Evolutionary conservation across 1,140 invertebrate genomes (phyloP), one percentile per base, ranked within the genome.

Genomic region (Drosophila nikananu): DNA sequence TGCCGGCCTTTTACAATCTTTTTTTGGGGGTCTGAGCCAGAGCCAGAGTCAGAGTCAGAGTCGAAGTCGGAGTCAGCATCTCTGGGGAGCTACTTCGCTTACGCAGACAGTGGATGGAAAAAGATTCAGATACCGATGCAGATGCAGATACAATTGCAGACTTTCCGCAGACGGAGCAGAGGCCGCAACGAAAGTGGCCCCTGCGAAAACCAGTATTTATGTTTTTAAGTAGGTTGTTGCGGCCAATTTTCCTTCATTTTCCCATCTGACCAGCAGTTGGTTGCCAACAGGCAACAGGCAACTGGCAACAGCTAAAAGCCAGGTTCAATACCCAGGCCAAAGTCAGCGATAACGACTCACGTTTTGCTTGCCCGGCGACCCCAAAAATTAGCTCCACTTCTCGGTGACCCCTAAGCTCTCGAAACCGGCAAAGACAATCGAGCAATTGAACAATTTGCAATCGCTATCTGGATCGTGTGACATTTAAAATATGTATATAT

Each of bases 301-400:
- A 55, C 35, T 39, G 54, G 25, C 39, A 49, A 46, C 25, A 61
- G 30, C 17, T 12, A 49, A 61, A 41, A 65, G 52, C 65, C 74
- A 83, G 74, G 81, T 83, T 83, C 81, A 83, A 83, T 83, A 80
- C 71, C 76, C 81, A 83, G 58, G 76, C 76, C 81, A 79, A 65
- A 67, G 80, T 77, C 80, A 67, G 39, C 54, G 54, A 64, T 68
- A 66, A 77, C 71, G 68, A 81, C 65, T 83, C 81, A 83, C 81
- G 81, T 83, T 82, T 83, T 66, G 52, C 32, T 7, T 55, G 62
- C 46, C 67, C 27, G 57, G 41, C 58, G 80, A 80, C 80, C 80
- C 75, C 76, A 83, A 83, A 83, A 83, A 83, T 83, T 83, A 83
- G 81, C 71, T 80, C 49, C 67, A 80, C 57, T 83, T 80, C 73